phyloP scores from a whole-genome alignment of 1,140 invertebrate species.

The Microplitis demolitor region DNA sequence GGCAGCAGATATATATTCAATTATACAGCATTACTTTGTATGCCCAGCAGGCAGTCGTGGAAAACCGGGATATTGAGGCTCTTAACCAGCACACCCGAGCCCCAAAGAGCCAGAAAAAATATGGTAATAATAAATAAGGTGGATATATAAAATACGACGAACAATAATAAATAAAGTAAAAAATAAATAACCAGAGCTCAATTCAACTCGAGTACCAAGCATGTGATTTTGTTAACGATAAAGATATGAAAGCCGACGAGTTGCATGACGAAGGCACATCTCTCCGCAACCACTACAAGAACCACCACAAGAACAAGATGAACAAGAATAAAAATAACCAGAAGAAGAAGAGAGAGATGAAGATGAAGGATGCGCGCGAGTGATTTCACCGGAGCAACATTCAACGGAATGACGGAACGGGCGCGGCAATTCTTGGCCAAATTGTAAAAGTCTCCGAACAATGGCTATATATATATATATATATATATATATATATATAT shows the following conservation, averaged over 20 bases:
- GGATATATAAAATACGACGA: neutral
- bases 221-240: slow-evolving; percentile 22
- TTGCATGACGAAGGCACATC: slow-evolving; percentile 49
- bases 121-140: neutral
- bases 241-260: slow-evolving; percentile 26
- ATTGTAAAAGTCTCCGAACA: slow-evolving; percentile 56
- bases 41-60: no score
- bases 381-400: slow-evolving; percentile 14
- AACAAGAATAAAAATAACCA: no score
- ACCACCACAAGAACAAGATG: no score
- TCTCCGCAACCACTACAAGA: neutral
- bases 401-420: slow-evolving; percentile 46
- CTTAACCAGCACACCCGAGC: no score
- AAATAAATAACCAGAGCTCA: neutral
- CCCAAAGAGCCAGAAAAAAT: no score
- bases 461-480: slow-evolving; percentile 33
- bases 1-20: no score
- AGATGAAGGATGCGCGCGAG: slow-evolving; percentile 29
- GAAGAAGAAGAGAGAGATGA: no score
- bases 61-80: no score
- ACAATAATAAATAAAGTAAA: neutral
- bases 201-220: neutral
- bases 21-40: no score
- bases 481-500: neutral
- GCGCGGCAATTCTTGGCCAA: slow-evolving; percentile 30